Evolutionary conservation across 2,113 vertebrate species (phyloP).

Genomic region (Melozone crissalis): DNA sequence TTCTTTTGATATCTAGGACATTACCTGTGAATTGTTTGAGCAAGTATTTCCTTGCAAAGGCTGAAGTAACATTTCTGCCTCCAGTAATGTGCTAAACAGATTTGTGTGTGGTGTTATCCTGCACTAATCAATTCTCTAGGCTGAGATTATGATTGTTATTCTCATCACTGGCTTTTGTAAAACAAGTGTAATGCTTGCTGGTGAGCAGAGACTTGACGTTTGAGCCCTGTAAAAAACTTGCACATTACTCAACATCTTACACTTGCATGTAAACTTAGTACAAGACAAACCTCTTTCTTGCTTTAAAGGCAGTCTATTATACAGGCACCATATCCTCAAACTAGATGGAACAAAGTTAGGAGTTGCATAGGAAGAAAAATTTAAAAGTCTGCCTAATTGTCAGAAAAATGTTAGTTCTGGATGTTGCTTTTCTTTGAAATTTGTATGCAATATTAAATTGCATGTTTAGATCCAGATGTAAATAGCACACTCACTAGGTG

Average conservation of each 20-base stretch:
- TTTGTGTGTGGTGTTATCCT: not conserved
- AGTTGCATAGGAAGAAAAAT: not conserved
- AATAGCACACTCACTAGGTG: not conserved
- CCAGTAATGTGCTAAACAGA: not conserved
- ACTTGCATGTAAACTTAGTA: not conserved
- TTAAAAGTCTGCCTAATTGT: not conserved
- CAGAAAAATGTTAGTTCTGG: not conserved
- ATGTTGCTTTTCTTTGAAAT: fast-evolving
- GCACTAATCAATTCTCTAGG: not conserved
- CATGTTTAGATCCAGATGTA: not conserved
- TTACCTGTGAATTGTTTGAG: not conserved
- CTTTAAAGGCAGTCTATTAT: not conserved
- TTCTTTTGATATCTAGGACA: not conserved
- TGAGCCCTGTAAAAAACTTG: not conserved
- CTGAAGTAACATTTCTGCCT: not conserved
- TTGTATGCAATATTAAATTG: not conserved
- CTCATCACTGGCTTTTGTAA: not conserved
- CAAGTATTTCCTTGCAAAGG: not conserved
- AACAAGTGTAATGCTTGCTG: not conserved
- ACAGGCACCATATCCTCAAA: not conserved
- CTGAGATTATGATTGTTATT: not conserved
- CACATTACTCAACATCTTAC: not conserved
- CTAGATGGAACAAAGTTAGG: not conserved
- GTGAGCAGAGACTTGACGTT: not conserved
- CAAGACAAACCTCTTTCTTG: not conserved